Evolutionary conservation across 1,140 invertebrate genomes (phyloP).

Genomic region (Bicyclus anynana): DNA sequence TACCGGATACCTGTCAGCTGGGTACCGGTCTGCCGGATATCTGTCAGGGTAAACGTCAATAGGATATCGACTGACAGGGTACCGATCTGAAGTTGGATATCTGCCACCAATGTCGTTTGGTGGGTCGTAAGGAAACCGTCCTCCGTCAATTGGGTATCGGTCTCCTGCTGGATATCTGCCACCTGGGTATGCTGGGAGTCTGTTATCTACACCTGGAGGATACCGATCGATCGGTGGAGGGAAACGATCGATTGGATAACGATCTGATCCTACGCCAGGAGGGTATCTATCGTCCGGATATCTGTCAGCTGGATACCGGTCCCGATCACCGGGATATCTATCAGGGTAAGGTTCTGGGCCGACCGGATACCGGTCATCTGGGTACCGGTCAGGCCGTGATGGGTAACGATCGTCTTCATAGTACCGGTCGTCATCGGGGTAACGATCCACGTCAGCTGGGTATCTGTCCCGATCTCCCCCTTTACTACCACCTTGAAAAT

Average conservation of each 20-base stretch:
- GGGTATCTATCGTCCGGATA: constrained; percentile 55
- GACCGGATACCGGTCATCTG: constrained; percentile 68
- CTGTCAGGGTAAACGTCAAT: constrained; percentile 70
- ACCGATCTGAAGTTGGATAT: constrained; percentile 70
- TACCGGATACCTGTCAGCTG: constrained; percentile 65
- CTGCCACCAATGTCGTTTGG: constrained; percentile 50
- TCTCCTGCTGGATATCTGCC: constrained; percentile 42
- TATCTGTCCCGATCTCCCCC: constrained; percentile 64
- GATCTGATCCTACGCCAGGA: constrained; percentile 35
- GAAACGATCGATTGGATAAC: constrained; percentile 37
- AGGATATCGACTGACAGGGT: constrained; percentile 71
- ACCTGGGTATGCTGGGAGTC: not conserved
- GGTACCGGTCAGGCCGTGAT: constrained; percentile 69
- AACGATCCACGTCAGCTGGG: constrained; percentile 76
- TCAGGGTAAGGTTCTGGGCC: constrained; percentile 41
- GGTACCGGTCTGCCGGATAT: constrained; percentile 71
- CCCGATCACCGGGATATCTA: constrained; percentile 57
- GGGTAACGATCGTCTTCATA: constrained; percentile 45
- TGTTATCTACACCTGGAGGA: constrained; percentile 29
- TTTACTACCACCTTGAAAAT: constrained; percentile 60
- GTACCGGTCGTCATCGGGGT: constrained; percentile 66
- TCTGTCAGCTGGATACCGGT: constrained; percentile 39
- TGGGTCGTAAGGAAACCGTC: constrained; percentile 53
- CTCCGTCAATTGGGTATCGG: constrained; percentile 54
- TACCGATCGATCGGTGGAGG: constrained; percentile 34